Evolutionary conservation across 2,113 vertebrate species (phyloP), one percentile per base, ranked within the genome.

Genomic region (Corythoichthys haematopterus): DNA sequence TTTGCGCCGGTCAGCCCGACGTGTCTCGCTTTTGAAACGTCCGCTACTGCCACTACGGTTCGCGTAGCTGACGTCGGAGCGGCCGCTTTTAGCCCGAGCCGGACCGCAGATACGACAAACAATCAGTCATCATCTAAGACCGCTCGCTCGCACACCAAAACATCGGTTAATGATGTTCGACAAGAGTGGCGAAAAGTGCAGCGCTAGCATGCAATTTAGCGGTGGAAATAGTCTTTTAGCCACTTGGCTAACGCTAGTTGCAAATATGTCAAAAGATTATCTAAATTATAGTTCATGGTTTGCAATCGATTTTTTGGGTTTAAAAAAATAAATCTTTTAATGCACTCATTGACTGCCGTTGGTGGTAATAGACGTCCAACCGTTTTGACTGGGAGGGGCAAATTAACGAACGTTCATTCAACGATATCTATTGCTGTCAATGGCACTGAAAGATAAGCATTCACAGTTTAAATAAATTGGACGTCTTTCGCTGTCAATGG

Each of bases 121-220:
- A 14, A 62, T 46, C 60, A 46, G 40, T 46, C 40, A 62, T 46
- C 40, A 20, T 45, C 59, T 1, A 15, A 16, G 37, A 40, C 58
- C 58, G 3, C 58, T 59, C 35, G 36, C 57, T 37, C 15, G 9
- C 20, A 20, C 33, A n/a, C n/a, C 43, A 13, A 28, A 46, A 46
- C 60, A 62, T 62, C 4, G n/a, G 8, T 62, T 62, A 33, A 33
- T 62, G 60, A 62, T 46, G 20, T 62, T 46, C 60, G 12, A 43
- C 60, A 62, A 46, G 60, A n/a, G 60, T 28, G 40, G 59, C 16
- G 6, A 45, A 61, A 45, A 45, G 15, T 61, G 59, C 38, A 20
- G 38, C 38, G 6, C 40, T 38, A 45, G 59, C 58, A 20, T 12
- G 58, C n/a, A 40, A 43, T 28, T 40, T 20, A 45, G 40, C 16